Conservation (phyloP, 1,140 invertebrate genomes). For the Zaprionus taronus region DNA sequence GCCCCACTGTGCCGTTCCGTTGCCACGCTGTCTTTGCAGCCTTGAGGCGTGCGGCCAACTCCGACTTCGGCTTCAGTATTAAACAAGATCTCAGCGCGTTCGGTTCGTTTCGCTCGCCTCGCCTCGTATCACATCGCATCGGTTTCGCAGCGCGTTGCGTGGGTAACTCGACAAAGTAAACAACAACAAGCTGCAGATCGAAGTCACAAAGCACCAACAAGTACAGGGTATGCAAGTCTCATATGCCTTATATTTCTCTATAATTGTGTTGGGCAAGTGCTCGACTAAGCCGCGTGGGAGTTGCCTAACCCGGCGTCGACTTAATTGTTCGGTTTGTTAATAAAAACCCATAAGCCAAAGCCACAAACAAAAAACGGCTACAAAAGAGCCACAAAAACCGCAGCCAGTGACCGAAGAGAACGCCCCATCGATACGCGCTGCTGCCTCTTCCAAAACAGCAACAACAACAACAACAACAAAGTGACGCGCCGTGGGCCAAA, state of each 20-base stretch:
- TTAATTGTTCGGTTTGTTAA: slow-evolving; percentile 69
- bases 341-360: slow-evolving; percentile 20
- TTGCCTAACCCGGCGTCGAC: slow-evolving; percentile 45
- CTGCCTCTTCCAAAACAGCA: slow-evolving; percentile 69
- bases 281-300: slow-evolving; percentile 60
- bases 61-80: slow-evolving; percentile 73
- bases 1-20: slow-evolving; percentile 49
- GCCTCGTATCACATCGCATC: slow-evolving; percentile 3
- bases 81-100: slow-evolving; percentile 77
- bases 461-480: slow-evolving; percentile 42
- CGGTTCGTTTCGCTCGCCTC: slow-evolving; percentile 31
- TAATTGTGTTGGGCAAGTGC: slow-evolving; percentile 31
- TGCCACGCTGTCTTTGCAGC: slow-evolving; percentile 36
- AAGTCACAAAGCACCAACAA: slow-evolving; percentile 36
- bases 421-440: slow-evolving; percentile 71
- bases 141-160: slow-evolving; percentile 16
- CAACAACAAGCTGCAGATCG: slow-evolving; percentile 22
- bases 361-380: slow-evolving; percentile 5
- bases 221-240: slow-evolving; percentile 5
- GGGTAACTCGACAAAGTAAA: slow-evolving; percentile 16
- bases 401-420: slow-evolving; percentile 65
- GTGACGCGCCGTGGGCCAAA: slow-evolving; percentile 68
- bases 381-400: slow-evolving; percentile 38
- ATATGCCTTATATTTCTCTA: neutral
- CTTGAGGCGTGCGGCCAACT: slow-evolving; percentile 54